These are phyloP conservation scores for Poeciliopsis prolifica DNA, from an alignment of 2,113 vertebrate genomes.

Conservation along the genomic window DNA sequence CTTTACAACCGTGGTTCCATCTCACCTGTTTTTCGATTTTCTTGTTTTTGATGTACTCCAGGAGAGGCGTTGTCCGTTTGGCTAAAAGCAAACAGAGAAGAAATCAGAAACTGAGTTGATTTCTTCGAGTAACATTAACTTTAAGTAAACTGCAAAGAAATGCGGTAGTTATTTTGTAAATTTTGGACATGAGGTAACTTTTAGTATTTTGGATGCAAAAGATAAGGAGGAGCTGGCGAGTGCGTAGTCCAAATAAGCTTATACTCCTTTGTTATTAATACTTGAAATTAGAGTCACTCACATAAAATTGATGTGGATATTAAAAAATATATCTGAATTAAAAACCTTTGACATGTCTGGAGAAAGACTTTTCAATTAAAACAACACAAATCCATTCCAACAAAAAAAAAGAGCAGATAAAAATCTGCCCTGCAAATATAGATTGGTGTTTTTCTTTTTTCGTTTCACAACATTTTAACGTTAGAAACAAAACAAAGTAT, in stretches of 20 bases:
- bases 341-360: not conserved
- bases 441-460: not conserved
- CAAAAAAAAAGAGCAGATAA: not conserved
- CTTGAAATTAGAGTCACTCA: not conserved
- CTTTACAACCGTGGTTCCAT: not conserved
- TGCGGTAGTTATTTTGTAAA: not conserved
- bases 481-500: not conserved
- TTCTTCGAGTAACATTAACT: not conserved
- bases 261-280: no score
- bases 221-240: no score
- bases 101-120: not conserved
- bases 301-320: not conserved
- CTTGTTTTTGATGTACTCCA: conserved; percentile 99
- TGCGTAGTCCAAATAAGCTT: no score
- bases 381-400: not conserved
- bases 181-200: not conserved
- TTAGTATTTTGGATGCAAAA: not conserved
- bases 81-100: conserved; percentile 79
- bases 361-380: not conserved
- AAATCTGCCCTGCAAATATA: not conserved
- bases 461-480: not conserved
- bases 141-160: not conserved
- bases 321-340: not conserved
- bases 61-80: conserved; percentile 94
- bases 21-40: conserved; percentile 98